Evolutionary conservation across 2,888 invertebrate species (phyloP).

Genomic region (Tachystola acroxantha): DNA sequence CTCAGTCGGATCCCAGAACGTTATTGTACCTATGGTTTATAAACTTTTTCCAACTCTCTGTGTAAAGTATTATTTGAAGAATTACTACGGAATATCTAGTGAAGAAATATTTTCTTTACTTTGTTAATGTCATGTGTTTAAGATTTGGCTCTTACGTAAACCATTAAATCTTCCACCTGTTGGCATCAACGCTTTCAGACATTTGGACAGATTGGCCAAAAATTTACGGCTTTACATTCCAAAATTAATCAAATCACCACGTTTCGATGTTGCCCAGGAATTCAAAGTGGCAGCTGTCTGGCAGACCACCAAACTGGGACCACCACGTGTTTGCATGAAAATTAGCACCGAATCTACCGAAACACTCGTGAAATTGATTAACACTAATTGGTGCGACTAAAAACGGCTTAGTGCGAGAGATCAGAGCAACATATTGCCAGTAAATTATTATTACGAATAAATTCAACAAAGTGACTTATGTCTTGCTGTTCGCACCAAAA

Average conservation of each 20-base stretch:
- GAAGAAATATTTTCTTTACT: no score
- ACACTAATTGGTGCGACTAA: slow-evolving; percentile 40
- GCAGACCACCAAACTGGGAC: slow-evolving; percentile 42
- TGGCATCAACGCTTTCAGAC: background rate
- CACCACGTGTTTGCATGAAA: slow-evolving; percentile 28
- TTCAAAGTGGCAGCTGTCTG: slow-evolving; percentile 32
- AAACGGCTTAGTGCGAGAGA: slow-evolving; percentile 4
- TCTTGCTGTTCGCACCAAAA: background rate
- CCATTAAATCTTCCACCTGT: no score
- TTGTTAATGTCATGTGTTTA: no score
- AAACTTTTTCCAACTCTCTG: no score
- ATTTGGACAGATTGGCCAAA: slow-evolving; percentile 9
- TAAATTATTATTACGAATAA: slow-evolving; percentile 1
- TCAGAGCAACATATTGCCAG: background rate
- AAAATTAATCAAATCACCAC: slow-evolving; percentile 11
- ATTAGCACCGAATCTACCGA: slow-evolving; percentile 30
- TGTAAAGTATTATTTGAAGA: no score
- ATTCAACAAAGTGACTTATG: slow-evolving; percentile 9
- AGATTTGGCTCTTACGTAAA: no score
- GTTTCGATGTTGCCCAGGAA: slow-evolving; percentile 25
- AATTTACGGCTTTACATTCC: slow-evolving; percentile 7
- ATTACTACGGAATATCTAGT: no score
- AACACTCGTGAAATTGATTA: slow-evolving; percentile 43
- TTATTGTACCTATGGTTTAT: no score
- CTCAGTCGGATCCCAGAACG: no score